These are phyloP conservation scores for Rhadinocentrus ornatus DNA, from an alignment of 2,797 vertebrate species.

Conservation along the genomic window DNA sequence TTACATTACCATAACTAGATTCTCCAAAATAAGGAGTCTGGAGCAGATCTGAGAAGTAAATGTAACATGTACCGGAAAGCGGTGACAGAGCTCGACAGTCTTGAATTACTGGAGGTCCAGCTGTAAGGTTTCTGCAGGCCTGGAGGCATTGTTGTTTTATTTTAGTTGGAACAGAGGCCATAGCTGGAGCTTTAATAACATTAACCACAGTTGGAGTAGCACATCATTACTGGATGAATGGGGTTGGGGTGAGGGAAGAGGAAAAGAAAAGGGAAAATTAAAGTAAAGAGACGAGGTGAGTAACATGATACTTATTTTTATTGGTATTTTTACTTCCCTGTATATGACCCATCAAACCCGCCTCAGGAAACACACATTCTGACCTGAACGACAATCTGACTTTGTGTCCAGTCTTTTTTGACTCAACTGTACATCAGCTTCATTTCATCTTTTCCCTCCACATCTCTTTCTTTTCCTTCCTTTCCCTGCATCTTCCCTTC, in stretches of 20 bases:
- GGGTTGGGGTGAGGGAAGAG: slow-evolving; percentile 4
- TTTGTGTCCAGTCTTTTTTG: slow-evolving; percentile 25
- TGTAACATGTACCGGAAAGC: slow-evolving; percentile 62
- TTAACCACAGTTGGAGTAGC: slow-evolving; percentile 70
- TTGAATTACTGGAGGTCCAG: slow-evolving; percentile 68
- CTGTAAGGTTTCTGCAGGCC: slow-evolving; percentile 63
- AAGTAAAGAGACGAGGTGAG: slow-evolving; percentile 12
- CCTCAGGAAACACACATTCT: slow-evolving; percentile 36
- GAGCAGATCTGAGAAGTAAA: slow-evolving; percentile 49
- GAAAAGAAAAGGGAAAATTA: slow-evolving; percentile 2
- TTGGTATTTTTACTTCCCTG: slow-evolving; percentile 38
- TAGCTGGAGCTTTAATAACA: slow-evolving; percentile 71
- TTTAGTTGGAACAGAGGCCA: slow-evolving; percentile 71
- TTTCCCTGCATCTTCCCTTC: slow-evolving; percentile 54
- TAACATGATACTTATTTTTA: slow-evolving; percentile 36
- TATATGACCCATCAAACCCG: slow-evolving; percentile 22
- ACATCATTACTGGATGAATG: slow-evolving; percentile 56
- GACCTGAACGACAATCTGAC: slow-evolving; percentile 29
- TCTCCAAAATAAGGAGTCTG: slow-evolving; percentile 41
- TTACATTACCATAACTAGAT: slow-evolving; percentile 45
- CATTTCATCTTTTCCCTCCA: slow-evolving; percentile 37
- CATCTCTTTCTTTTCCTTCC: slow-evolving; percentile 47
- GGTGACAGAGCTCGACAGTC: slow-evolving; percentile 48
- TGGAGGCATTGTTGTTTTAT: slow-evolving; percentile 76
- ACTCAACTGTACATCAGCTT: slow-evolving; percentile 31